A percentile compares a stretch with the other conserved stretches of the same genome.
phyloP scores from a whole-genome alignment of 2,888 invertebrate species.

The Drosophila conformis region DNA sequence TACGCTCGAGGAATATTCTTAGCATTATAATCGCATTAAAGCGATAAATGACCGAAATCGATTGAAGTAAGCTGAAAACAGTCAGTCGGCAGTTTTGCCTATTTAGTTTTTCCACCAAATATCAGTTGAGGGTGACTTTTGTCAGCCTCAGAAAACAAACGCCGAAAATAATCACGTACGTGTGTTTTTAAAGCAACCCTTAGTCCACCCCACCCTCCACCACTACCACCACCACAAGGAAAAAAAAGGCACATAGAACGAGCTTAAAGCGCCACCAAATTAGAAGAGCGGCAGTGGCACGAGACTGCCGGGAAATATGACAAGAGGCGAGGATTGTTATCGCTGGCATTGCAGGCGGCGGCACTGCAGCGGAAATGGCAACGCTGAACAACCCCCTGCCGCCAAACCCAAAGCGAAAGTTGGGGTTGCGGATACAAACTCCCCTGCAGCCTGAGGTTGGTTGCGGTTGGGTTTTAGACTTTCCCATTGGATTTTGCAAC shows the following conservation, averaged over 20 bases:
- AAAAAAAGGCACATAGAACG: conserved; percentile 33
- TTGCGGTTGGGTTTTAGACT: conserved; percentile 17
- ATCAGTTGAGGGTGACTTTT: conserved; percentile 69
- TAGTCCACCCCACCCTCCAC: conserved; percentile 34
- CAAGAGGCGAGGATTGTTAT: conserved; percentile 59
- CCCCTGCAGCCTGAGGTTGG: conserved; percentile 2
- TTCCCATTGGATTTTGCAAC: conserved; percentile 27
- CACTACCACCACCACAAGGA: neutral
- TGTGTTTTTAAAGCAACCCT: conserved; percentile 73
- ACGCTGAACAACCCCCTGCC: conserved; percentile 39
- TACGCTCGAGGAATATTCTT: conserved; percentile 50
- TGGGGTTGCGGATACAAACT: conserved; percentile 1
- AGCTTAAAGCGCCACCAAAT: conserved; percentile 71
- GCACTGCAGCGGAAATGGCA: conserved; percentile 61
- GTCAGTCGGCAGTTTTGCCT: conserved; percentile 66
- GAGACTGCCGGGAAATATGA: conserved; percentile 64
- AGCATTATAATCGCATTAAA: conserved; percentile 79
- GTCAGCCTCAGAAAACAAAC: conserved; percentile 43
- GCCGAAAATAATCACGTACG: conserved; percentile 62
- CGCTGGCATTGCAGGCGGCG: conserved; percentile 56
- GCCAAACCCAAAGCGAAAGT: neutral
- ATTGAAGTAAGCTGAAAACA: conserved; percentile 43
- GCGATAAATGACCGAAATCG: conserved; percentile 76
- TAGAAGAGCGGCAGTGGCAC: conserved; percentile 48
- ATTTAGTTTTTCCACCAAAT: conserved; percentile 61